Evolutionary conservation across 2,888 invertebrate genomes (phyloP).

Genomic region (Cistogaster globosa): DNA sequence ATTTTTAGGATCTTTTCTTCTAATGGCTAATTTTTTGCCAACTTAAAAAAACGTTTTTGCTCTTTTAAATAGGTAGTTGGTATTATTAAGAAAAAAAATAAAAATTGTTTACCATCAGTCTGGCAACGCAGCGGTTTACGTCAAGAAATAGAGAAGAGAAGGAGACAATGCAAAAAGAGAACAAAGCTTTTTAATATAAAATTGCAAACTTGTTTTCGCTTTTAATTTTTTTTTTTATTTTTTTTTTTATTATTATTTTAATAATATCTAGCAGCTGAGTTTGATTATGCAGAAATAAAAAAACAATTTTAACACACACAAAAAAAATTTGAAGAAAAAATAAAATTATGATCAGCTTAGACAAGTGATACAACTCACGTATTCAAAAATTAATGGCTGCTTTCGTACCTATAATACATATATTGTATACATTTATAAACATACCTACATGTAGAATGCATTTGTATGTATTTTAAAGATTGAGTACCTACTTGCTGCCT

Average conservation of each 20-base stretch:
- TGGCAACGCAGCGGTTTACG: neutral
- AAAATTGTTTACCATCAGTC: neutral
- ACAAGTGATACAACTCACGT: slow-evolving; percentile 80
- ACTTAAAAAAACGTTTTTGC: too few relatives aligned
- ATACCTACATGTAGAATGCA: neutral
- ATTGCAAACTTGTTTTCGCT: slow-evolving; percentile 71
- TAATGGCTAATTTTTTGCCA: too few relatives aligned
- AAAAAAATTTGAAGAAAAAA: slow-evolving; percentile 21
- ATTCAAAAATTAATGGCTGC: slow-evolving; percentile 65
- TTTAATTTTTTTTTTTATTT: slow-evolving; percentile 55
- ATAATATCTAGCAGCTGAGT: slow-evolving; percentile 50
- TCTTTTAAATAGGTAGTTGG: too few relatives aligned
- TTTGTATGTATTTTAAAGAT: neutral
- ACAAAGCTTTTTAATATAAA: slow-evolving; percentile 29
- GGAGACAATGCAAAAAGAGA: neutral
- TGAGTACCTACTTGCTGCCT: slow-evolving; percentile 35
- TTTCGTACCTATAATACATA: too few relatives aligned
- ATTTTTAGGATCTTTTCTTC: too few relatives aligned
- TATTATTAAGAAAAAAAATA: neutral
- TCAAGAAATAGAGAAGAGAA: neutral
- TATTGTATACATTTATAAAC: too few relatives aligned
- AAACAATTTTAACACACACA: slow-evolving; percentile 53
- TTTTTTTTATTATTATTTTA: slow-evolving; percentile 31
- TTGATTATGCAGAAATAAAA: slow-evolving; percentile 61
- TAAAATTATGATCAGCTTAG: slow-evolving; percentile 58